These are phyloP conservation scores for Eonycteris spelaea DNA, from an alignment of 2,113 vertebrate genomes.

Conservation along the genomic window DNA sequence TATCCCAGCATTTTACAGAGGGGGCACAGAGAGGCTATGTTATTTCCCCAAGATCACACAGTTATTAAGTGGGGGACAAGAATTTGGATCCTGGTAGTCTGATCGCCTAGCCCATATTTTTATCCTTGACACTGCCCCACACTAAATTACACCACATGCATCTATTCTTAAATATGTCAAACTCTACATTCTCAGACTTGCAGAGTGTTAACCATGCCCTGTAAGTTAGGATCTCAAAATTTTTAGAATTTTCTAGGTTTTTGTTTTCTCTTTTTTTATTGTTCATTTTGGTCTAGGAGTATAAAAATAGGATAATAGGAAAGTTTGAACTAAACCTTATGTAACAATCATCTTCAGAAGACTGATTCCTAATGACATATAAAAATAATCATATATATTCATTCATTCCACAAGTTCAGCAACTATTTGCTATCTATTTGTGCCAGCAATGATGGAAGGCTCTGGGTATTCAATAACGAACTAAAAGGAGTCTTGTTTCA, in stretches of 20 bases:
- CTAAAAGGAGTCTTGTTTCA: not conserved
- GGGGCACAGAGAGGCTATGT: not conserved
- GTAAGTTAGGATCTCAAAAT: not conserved
- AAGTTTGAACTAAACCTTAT: not conserved
- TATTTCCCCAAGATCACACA: not conserved
- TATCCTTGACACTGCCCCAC: not conserved
- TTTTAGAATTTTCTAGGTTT: not conserved
- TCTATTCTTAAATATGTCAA: not conserved
- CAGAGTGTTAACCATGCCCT: not conserved
- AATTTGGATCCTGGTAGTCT: not conserved
- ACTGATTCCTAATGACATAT: not conserved
- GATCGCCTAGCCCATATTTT: not conserved
- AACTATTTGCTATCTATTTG: not conserved
- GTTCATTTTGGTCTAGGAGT: not conserved
- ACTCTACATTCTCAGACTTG: not conserved
- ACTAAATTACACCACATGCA: not conserved
- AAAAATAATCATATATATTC: not conserved
- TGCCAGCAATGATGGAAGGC: not conserved
- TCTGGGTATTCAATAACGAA: not conserved
- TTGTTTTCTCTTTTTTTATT: not conserved
- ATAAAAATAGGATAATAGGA: not conserved
- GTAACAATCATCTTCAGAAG: not conserved
- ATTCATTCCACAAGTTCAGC: not conserved
- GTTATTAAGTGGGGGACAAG: not conserved
- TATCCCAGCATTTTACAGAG: not conserved